These are phyloP conservation scores for Vireo altiloquus DNA, from an alignment of 2,113 vertebrate species.

Conservation along the genomic window DNA sequence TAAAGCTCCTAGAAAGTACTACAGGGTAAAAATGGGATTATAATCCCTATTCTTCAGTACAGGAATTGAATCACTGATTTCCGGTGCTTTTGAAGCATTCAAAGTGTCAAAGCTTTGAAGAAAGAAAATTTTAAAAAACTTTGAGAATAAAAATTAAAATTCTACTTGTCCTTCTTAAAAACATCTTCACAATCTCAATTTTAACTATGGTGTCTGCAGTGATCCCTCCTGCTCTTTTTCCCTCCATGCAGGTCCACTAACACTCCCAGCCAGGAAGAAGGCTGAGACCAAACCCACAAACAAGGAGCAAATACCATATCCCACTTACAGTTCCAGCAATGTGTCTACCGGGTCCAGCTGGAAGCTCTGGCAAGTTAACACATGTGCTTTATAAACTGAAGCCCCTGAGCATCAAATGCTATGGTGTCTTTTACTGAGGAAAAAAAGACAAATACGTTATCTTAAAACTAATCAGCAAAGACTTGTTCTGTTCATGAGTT, in stretches of 20 bases:
- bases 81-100: not conserved
- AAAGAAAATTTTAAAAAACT: rapidly evolving
- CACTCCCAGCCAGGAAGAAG: not conserved
- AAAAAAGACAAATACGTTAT: not conserved
- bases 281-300: not conserved
- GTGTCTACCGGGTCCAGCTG: rapidly evolving
- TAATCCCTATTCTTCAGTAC: not conserved
- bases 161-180: not conserved
- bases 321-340: not conserved
- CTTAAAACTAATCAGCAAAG: not conserved
- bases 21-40: not conserved
- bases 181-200: rapidly evolving
- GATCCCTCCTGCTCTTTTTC: not conserved
- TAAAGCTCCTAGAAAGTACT: not conserved
- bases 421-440: not conserved
- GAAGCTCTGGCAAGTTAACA: not conserved
- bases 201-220: rapidly evolving
- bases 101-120: not conserved
- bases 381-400: not conserved
- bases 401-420: not conserved
- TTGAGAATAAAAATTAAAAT: not conserved
- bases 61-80: not conserved
- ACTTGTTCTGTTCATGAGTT: not conserved
- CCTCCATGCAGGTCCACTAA: not conserved
- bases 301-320: not conserved